Conservation (phyloP, 2,113 vertebrate species). For the Dipodomys spectabilis region DNA sequence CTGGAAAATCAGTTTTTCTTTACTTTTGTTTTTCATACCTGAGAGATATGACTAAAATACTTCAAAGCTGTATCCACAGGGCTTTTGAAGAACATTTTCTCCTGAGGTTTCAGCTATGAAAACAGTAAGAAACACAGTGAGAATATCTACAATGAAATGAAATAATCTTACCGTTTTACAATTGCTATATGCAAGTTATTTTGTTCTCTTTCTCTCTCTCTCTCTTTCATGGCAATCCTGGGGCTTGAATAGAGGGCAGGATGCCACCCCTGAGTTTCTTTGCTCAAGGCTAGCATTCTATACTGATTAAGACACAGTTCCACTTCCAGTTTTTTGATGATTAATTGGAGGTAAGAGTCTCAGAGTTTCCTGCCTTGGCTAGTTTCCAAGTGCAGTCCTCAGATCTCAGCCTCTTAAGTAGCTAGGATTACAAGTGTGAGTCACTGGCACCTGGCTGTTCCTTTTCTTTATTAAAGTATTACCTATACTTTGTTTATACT, state of each 20-base stretch:
- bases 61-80: constrained; percentile 87
- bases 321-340: too few relatives aligned
- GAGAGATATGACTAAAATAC: constrained; percentile 87
- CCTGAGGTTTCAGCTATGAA: constrained; percentile 91
- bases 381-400: too few relatives aligned
- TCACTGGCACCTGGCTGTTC: not conserved
- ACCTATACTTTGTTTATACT: not conserved
- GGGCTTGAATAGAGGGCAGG: too few relatives aligned
- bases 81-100: constrained; percentile 91
- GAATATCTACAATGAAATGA: constrained; percentile 37
- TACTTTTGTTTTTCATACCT: constrained; percentile 85
- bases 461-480: not conserved
- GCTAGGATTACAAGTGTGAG: too few relatives aligned
- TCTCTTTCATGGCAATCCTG: too few relatives aligned
- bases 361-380: too few relatives aligned
- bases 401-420: too few relatives aligned
- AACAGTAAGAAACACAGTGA: constrained; percentile 33
- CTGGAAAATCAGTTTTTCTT: constrained; percentile 53
- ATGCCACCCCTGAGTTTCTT: too few relatives aligned
- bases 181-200: not conserved
- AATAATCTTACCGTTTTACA: constrained; percentile 24
- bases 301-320: too few relatives aligned
- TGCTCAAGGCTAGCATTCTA: too few relatives aligned
- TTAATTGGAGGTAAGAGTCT: too few relatives aligned
- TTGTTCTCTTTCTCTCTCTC: not conserved